Evolutionary conservation across 2,888 invertebrate genomes (phyloP).

Genomic region (Drosophila putrida): DNA sequence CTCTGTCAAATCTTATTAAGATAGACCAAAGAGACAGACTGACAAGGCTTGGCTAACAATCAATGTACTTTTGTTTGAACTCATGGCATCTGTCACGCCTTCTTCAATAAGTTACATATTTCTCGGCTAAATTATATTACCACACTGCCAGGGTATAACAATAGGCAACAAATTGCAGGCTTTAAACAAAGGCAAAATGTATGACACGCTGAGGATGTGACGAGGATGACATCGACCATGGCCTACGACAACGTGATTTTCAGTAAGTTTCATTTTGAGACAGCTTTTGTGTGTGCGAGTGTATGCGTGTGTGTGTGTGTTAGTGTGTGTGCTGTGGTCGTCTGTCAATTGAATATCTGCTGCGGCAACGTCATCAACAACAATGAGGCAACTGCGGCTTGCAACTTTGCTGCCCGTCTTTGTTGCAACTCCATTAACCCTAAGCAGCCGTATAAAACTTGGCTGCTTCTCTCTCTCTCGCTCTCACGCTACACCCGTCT

Average conservation of each 20-base stretch:
- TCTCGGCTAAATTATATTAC: no score
- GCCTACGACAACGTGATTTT: constrained; percentile 82
- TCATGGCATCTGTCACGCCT: no score
- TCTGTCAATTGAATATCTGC: constrained; percentile 77
- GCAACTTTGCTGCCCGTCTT: constrained; percentile 54
- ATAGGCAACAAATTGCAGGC: constrained; percentile 44
- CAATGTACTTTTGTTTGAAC: no score
- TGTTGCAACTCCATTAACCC: constrained; percentile 75
- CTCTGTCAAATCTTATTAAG: no score
- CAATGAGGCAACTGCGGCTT: constrained; percentile 58
- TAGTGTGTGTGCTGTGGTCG: constrained; percentile 56
- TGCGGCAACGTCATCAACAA: constrained; percentile 63
- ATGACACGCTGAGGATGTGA: constrained; percentile 69
- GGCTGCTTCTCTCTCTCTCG: constrained; percentile 11
- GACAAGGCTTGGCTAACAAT: no score
- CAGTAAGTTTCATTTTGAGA: constrained; percentile 64
- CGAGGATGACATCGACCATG: constrained; percentile 74
- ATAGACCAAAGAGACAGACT: no score
- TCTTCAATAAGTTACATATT: no score
- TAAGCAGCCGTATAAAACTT: constrained; percentile 53
- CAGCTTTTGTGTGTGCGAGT: constrained; percentile 3
- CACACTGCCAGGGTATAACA: constrained; percentile 1
- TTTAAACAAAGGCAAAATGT: constrained; percentile 74
- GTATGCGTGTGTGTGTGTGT: constrained; percentile 25
- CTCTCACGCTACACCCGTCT: constrained; percentile 1